Conservation (phyloP, 2,797 vertebrate species). For the Otus scops region DNA sequence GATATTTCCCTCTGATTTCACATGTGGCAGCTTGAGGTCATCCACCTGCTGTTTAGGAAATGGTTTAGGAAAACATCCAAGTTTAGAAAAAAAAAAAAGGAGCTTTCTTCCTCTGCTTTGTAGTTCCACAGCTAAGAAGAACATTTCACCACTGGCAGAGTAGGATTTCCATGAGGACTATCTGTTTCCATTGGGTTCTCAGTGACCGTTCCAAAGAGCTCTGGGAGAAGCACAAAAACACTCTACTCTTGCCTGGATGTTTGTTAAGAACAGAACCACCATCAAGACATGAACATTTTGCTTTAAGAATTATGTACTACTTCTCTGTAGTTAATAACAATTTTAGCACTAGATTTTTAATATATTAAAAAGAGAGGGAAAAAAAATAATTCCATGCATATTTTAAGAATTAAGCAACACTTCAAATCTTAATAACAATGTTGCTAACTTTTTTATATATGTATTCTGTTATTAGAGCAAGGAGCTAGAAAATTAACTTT, state of each 20-base stretch:
- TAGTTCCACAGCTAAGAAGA: not conserved
- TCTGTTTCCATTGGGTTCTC: not conserved
- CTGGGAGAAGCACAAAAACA: not conserved
- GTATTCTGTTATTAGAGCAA: not conserved
- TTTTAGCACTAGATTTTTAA: not conserved
- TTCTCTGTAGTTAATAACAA: not conserved
- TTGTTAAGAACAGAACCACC: not conserved
- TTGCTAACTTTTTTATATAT: not conserved
- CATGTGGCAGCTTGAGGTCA: not conserved
- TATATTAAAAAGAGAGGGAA: not conserved
- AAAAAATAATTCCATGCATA: not conserved
- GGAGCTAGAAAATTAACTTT: not conserved
- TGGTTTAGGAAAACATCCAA: not conserved
- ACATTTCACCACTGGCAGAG: not conserved
- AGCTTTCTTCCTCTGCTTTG: not conserved
- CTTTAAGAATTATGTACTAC: not conserved
- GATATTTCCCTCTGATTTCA: not conserved
- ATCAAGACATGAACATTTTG: not conserved
- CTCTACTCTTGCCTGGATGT: not conserved
- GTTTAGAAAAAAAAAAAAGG: no score
- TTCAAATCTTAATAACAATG: not conserved
- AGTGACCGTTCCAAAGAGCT: not conserved
- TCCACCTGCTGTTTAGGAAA: not conserved
- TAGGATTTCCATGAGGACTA: not conserved
- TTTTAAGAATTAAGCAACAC: not conserved